Evolutionary conservation across 2,113 vertebrate species (phyloP).

Genomic region (Rhynchomys soricoides): DNA sequence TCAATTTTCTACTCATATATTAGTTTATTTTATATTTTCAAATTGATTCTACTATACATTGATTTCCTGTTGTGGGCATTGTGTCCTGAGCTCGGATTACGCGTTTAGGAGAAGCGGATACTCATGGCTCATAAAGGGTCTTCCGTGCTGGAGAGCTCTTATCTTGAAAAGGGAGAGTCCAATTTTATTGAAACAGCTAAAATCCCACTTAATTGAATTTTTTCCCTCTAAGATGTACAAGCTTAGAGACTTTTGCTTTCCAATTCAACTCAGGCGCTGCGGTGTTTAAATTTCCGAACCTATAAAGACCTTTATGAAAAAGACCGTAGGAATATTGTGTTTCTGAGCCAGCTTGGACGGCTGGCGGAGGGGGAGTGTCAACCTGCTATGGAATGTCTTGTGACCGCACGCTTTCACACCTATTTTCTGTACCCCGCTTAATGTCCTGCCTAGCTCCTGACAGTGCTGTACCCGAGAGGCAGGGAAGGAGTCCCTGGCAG

Average conservation of each 20-base stretch:
- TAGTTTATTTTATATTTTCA: conserved; percentile 97
- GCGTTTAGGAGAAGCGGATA: conserved; percentile 95
- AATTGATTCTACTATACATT: conserved; percentile 96
- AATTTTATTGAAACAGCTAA: conserved; percentile 99
- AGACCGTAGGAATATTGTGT: conserved; percentile 94
- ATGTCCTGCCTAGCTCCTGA: background rate
- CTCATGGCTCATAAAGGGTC: conserved; percentile 90
- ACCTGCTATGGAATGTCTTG: conserved; percentile 80
- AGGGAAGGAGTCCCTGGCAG: background rate
- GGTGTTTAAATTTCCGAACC: conserved; percentile 94
- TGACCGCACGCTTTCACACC: conserved; percentile 78
- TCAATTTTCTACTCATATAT: conserved; percentile 91
- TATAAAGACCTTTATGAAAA: conserved; percentile 93
- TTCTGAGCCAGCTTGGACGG: conserved; percentile 82
- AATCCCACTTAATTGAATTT: conserved; percentile 99
- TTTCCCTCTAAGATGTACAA: conserved; percentile 93
- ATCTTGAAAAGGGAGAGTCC: conserved; percentile 96
- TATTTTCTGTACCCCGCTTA: conserved; percentile 81
- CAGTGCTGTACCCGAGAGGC: background rate
- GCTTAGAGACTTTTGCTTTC: conserved; percentile 98
- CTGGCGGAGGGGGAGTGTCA: conserved; percentile 68
- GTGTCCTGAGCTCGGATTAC: conserved; percentile 97
- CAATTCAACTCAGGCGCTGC: conserved; percentile 93
- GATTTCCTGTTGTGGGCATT: conserved; percentile 95
- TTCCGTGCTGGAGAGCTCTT: conserved; percentile 92